Evolutionary conservation across 2,797 vertebrate genomes (phyloP).

Genomic region (Telmatherina bonti): DNA sequence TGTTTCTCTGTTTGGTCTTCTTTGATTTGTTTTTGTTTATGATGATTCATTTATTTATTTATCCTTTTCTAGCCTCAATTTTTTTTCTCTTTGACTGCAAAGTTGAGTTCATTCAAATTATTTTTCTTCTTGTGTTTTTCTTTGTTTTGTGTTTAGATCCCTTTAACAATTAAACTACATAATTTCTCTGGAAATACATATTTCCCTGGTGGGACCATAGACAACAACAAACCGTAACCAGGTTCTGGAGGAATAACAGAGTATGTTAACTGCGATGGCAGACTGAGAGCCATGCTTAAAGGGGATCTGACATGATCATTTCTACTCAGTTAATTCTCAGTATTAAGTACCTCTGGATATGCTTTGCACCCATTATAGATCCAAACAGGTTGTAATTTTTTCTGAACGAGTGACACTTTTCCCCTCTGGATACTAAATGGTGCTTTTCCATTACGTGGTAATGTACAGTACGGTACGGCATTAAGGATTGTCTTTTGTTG

Average conservation of each 20-base stretch:
- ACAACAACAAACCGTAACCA: not conserved
- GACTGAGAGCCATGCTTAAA: not conserved
- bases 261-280: not conserved
- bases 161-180: not conserved
- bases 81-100: not conserved
- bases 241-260: not conserved
- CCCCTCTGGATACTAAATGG: too few species aligned
- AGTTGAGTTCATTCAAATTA: not conserved
- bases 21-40: not conserved
- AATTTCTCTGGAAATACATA: not conserved
- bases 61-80: not conserved
- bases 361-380: too few species aligned
- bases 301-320: too few species aligned
- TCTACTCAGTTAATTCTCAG: too few species aligned
- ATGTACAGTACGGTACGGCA: too few species aligned
- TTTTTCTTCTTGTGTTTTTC: not conserved
- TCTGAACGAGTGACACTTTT: too few species aligned
- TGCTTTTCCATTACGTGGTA: too few species aligned
- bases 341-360: too few species aligned
- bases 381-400: too few species aligned
- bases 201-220: not conserved
- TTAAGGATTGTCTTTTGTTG: too few species aligned
- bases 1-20: not conserved
- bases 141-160: not conserved
- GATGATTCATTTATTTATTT: not conserved